Evolutionary conservation across 2,113 vertebrate genomes (phyloP).

Genomic region (Tachycineta bicolor): DNA sequence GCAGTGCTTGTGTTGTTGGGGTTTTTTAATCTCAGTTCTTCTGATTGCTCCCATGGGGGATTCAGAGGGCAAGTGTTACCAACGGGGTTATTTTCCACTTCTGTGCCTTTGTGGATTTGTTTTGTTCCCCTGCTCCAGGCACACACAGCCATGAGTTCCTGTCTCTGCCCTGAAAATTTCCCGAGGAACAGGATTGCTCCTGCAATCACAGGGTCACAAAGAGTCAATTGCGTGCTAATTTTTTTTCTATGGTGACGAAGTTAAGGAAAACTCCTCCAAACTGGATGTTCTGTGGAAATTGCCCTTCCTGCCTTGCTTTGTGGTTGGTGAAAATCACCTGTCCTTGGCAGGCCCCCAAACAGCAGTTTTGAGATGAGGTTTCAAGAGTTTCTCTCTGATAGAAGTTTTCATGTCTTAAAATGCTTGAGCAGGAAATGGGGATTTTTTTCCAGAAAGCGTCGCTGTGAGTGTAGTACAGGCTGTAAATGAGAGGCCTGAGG

Average conservation of each 20-base stretch:
- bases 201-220: not conserved
- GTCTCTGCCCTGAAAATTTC: not conserved
- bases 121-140: not conserved
- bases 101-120: not conserved
- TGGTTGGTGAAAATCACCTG: not conserved
- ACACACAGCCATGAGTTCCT: not conserved
- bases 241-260: not conserved
- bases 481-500: not conserved
- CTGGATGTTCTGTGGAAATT: not conserved
- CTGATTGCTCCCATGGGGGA: not conserved
- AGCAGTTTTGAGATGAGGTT: not conserved
- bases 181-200: not conserved
- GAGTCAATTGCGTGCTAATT: not conserved
- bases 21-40: not conserved
- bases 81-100: not conserved
- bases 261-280: not conserved
- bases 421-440: not conserved
- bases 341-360: not conserved
- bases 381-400: not conserved
- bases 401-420: not conserved
- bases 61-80: not conserved
- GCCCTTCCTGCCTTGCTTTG: not conserved
- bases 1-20: not conserved
- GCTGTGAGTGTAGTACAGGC: not conserved
- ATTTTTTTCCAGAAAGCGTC: not conserved